Evolutionary conservation across 2,797 vertebrate species (phyloP).

Genomic region (Fistularia tabacaria): DNA sequence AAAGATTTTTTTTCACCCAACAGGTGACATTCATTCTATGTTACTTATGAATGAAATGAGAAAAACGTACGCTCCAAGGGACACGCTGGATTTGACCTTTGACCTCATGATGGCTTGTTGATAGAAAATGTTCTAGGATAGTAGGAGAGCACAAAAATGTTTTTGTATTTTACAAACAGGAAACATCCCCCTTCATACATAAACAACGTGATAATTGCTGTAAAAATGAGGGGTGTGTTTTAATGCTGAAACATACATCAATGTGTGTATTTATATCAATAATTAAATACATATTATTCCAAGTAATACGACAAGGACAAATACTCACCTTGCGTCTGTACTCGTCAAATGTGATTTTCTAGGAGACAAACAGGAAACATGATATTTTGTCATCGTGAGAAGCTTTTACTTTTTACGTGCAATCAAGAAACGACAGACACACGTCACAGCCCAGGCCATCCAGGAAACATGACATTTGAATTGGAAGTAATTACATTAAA

Average conservation of each 20-base stretch:
- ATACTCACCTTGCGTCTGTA: conserved; percentile 78
- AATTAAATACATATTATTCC: background rate
- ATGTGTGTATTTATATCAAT: background rate
- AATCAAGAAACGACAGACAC: no score
- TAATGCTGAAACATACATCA: no score
- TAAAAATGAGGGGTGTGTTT: no score
- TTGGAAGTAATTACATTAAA: no score
- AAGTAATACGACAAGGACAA: background rate
- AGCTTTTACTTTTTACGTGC: no score
- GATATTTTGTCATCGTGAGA: no score
- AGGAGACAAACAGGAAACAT: conserved; percentile 32
- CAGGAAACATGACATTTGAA: no score
- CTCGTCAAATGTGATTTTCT: conserved; percentile 83
- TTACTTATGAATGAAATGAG: background rate
- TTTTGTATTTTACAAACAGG: background rate
- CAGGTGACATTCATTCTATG: background rate
- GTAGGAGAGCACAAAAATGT: conserved; percentile 4
- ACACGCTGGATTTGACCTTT: conserved; percentile 93
- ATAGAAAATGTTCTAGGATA: conserved; percentile 86
- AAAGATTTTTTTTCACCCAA: background rate
- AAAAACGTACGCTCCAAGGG: conserved; percentile 87
- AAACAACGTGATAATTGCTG: no score
- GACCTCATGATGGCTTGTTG: conserved; percentile 90
- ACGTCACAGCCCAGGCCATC: no score
- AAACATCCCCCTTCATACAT: background rate